Evolutionary conservation across 2,113 vertebrate species (phyloP), one percentile per base, ranked within the genome.

Genomic region (Ophthalmolycus amberensis): DNA sequence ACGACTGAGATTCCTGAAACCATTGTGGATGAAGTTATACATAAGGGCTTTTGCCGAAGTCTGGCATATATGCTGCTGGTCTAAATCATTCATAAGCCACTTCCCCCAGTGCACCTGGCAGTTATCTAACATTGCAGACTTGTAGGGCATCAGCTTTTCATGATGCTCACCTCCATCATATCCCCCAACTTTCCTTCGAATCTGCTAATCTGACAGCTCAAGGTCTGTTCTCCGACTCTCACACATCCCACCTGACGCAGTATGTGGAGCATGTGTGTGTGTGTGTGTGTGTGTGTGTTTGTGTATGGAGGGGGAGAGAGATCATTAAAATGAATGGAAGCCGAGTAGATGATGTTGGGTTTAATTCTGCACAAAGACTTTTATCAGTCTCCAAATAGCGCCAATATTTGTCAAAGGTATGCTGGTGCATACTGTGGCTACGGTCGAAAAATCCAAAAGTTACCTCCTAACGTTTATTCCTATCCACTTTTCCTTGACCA

Each of bases 61-160:
- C 54, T 77, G 88, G 64, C 48, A 65, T 54, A 71, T 38, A 46
- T 66, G n/a, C 71, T 58, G n/a, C 38, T 6, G 18, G 42, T 69
- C 14, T 86, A 60, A 87, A 87, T 90, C 58, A 74, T 90, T 84
- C 29, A 80, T 67, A 44, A 79, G 63, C 22, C 48, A 38, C n/a
- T 4, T 78, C 50, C 71, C 32, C 3, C 27, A 25, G 9, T 0
- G 38, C 71, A 82, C 42, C 63, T 50, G 60, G 73, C 58, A 52
- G 58, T 80, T 64, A 85, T 64, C 71, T 59, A 73, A 86, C 22
- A 56, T 44, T 40, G 68, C 65, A 60, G 71, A 83, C 46, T n/a
- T 56, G 29, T 29, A 54, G 14, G 72, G 40, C 67, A 73, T 73
- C 66, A 50, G 25, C 42, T 77, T 77, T 71, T 87, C 18, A 80